Evolutionary conservation across 2,113 vertebrate genomes (phyloP).

Genomic region (Coptodon bakossiorum): DNA sequence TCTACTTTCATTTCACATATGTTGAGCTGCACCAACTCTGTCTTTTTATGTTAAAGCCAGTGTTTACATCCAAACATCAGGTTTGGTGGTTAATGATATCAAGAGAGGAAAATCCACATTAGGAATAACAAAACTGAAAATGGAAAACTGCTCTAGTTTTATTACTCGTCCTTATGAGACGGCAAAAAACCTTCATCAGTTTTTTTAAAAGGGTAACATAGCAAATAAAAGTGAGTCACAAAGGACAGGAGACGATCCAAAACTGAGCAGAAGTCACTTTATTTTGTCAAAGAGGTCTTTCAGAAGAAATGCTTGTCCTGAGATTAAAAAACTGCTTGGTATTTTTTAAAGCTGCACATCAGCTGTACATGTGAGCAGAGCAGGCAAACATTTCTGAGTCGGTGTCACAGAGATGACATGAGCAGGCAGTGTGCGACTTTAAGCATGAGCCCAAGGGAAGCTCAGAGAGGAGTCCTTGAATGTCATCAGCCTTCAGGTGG

Average conservation of each 20-base stretch:
- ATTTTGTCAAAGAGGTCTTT: not conserved
- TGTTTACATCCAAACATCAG: not conserved
- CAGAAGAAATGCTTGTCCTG: not conserved
- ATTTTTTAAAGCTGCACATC: not conserved
- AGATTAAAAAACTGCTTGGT: not conserved
- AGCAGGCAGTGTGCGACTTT: not conserved
- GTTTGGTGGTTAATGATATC: not conserved
- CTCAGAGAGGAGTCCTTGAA: not conserved
- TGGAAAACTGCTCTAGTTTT: not conserved
- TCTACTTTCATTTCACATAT: not conserved
- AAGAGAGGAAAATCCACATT: not conserved
- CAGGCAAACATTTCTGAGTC: not conserved
- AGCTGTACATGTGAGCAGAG: not conserved
- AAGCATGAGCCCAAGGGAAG: not conserved
- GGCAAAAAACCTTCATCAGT: not conserved
- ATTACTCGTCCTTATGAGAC: not conserved
- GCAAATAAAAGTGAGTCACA: not conserved
- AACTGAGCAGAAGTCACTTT: not conserved
- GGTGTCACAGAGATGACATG: not conserved
- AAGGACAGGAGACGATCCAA: not conserved
- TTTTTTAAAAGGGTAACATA: not conserved
- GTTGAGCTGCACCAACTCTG: not conserved
- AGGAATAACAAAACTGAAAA: not conserved
- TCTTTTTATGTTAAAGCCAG: not conserved
- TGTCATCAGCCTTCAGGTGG: not conserved